phyloP scores from a whole-genome alignment of 2,113 vertebrate species.

The Ardeotis arabs region DNA sequence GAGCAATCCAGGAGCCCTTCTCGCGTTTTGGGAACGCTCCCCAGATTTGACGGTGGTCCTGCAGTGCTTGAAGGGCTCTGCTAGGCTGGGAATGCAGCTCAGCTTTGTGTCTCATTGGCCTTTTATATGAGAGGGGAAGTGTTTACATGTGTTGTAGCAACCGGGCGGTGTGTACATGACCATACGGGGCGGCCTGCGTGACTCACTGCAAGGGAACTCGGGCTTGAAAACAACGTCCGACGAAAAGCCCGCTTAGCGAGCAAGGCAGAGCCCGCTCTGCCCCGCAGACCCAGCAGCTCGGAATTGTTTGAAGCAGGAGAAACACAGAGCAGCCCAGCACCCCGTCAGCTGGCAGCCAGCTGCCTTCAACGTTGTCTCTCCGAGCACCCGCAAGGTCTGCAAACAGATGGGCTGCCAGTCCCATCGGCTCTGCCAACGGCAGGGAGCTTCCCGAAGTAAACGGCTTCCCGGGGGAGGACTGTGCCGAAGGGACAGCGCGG shows the following conservation, averaged over 20 bases:
- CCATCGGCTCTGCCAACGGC: neutral
- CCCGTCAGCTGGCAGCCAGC: neutral
- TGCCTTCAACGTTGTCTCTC: neutral
- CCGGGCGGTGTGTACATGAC: neutral
- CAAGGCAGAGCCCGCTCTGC: neutral
- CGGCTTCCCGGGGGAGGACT: neutral
- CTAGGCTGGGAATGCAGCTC: constrained; percentile 25
- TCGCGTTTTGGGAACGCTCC: neutral
- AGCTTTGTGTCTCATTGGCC: constrained; percentile 15
- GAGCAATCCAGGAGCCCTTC: neutral
- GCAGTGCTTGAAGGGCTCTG: neutral
- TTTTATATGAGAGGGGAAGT: constrained; percentile 40
- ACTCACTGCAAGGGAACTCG: constrained; percentile 60
- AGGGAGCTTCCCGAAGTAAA: neutral
- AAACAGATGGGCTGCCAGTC: neutral
- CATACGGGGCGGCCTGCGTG: constrained; percentile 13
- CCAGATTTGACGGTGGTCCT: neutral
- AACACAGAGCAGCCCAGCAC: neutral
- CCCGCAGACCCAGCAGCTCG: neutral
- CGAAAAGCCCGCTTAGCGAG: neutral
- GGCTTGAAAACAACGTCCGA: neutral
- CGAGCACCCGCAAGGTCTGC: neutral
- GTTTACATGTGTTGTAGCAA: constrained; percentile 75
- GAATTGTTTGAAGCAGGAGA: neutral
- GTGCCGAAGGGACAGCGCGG: neutral